Conservation (phyloP, 2,113 vertebrate species). For the Lagopus muta region DNA sequence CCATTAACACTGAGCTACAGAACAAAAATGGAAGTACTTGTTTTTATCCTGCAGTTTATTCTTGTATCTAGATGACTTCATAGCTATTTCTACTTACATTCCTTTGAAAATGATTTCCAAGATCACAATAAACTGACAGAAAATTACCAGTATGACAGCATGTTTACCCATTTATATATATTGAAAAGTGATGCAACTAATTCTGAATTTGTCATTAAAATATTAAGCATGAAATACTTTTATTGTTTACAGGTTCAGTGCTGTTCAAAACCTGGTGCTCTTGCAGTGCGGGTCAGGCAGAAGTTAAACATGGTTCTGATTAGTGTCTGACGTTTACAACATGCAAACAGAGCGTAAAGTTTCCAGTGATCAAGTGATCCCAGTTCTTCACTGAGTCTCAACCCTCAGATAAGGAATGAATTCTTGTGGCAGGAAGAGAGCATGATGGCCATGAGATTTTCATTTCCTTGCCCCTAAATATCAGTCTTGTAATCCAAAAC, state of each 20-base stretch:
- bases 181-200: background rate
- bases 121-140: background rate
- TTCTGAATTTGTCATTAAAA: background rate
- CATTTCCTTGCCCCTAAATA: background rate
- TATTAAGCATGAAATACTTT: background rate
- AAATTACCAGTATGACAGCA: background rate
- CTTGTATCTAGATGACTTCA: background rate
- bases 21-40: background rate
- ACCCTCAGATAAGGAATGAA: background rate
- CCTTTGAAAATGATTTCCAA: background rate
- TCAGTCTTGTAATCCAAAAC: background rate
- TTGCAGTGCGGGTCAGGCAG: background rate
- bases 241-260: background rate
- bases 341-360: background rate
- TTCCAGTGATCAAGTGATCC: background rate
- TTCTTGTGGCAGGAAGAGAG: conserved; percentile 18
- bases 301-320: background rate
- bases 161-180: background rate
- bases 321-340: background rate
- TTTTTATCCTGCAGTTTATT: background rate
- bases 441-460: background rate
- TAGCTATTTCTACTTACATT: background rate
- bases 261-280: background rate
- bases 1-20: background rate
- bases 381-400: background rate